Base-by-base conservation (phyloP, 2,113 vertebrate species). In the Cisticola juncidis region DNA sequence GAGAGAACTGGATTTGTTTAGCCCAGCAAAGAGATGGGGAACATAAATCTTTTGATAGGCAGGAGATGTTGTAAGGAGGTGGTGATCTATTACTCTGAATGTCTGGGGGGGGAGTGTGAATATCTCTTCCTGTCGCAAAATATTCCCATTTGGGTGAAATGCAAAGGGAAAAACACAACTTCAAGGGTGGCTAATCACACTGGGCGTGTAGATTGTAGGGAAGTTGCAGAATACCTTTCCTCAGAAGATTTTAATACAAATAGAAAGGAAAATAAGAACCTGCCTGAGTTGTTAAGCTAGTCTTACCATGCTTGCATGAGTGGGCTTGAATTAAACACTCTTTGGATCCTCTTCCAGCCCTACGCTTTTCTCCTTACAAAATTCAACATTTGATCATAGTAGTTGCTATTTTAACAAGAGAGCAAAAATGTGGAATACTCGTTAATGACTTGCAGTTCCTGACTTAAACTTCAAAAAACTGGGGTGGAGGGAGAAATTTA, bases 1-100 rank as follows among this genome's bases (percentile, higher is more conserved):
- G 86, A 83, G 70, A 90, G 58, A 76, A 40, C n/a, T 64, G 78
- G 50, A 69, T 94, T 94, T 93, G 82, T 94, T 95, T 65, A 88
- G 88, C 81, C 66, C 83, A 73, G 71, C 38, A 35, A 38, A 70
- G 88, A 92, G 56, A 81, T 84, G 64, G 50, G 51, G 24, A 42
- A 31, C 38, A 40, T 83, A 62, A 94, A 94, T 93, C 91, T 96
- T 83, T 42, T 2, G 8, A 31, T 83, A 62, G 81, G 35, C 60
- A 31, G 66, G 35, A 70, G 38, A 36, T 81, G 58, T 48, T 85
- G 45, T 69, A 26, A 53, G 81, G 38, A 50, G 50, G 68, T 53
- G 71, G 29, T 7, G 11, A 65, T 88, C 62, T 73, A 8, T 87
- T 87, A 29, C 33, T 16, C n/a, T 38, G 10, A 26, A 3, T 76